Conservation (phyloP, 2,888 invertebrate genomes). For the Meta bourneti region DNA sequence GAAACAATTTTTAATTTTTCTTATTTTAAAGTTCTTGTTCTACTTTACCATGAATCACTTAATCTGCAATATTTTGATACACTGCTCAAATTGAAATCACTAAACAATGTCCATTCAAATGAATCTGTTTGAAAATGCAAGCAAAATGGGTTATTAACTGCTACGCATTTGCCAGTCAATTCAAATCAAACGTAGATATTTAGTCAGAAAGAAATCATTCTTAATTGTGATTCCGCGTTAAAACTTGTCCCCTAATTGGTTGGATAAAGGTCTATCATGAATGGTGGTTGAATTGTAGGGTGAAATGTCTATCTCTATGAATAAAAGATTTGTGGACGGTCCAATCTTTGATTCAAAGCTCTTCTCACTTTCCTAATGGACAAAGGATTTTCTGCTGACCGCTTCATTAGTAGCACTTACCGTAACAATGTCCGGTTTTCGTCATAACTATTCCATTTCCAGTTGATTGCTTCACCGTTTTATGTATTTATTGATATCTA, state of each 20-base stretch:
- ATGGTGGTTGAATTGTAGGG: not conserved
- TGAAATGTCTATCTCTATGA: not conserved
- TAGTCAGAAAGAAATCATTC: not conserved
- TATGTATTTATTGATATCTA: not conserved
- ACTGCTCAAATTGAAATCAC: too few species aligned
- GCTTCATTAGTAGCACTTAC: not conserved
- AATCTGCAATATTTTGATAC: too few species aligned
- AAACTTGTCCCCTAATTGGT: not conserved
- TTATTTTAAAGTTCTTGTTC: too few species aligned
- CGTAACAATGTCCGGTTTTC: not conserved
- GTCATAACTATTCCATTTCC: not conserved
- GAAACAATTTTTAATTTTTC: too few species aligned
- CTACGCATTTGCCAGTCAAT: not conserved
- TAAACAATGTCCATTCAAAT: too few species aligned
- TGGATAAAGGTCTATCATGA: not conserved
- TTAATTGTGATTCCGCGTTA: slow-evolving; percentile 1
- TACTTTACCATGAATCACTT: too few species aligned
- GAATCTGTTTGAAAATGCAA: too few species aligned
- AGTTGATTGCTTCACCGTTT: not conserved
- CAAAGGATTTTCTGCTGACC: not conserved
- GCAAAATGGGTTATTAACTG: not conserved
- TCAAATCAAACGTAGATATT: not conserved
- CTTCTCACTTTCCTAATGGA: not conserved
- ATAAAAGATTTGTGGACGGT: not conserved
- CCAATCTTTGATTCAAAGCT: not conserved